Percentiles rank a stretch among this genome's conserved stretches.
phyloP scores from a whole-genome alignment of 2,888 invertebrate species.

The Sclerodermus sp. region DNA sequence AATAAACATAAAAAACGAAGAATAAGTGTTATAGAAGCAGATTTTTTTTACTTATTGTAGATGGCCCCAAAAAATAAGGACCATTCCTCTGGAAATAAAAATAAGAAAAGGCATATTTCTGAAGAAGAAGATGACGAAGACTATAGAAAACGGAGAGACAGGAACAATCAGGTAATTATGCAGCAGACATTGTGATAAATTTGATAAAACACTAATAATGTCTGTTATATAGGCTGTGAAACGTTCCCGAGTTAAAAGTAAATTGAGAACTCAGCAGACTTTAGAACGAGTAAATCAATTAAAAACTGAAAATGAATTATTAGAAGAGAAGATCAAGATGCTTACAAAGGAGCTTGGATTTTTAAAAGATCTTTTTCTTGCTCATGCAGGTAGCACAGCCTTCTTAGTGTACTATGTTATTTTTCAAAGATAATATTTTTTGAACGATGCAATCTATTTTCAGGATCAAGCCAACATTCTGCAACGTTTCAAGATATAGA shows the following conservation, averaged over 20 bases:
- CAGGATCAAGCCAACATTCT: constrained; percentile 50
- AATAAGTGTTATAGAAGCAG: too few relatives aligned
- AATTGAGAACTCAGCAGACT: constrained; percentile 77
- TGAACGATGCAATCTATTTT: constrained; percentile 3
- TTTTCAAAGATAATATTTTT: not conserved
- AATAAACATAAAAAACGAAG: too few relatives aligned
- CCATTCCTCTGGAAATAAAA: constrained; percentile 33
- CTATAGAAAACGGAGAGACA: constrained; percentile 73
- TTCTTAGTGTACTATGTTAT: too few relatives aligned
- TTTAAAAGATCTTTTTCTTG: constrained; percentile 78
- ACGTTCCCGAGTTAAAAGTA: constrained; percentile 77
- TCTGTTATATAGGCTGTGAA: constrained; percentile 71
- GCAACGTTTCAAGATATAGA: constrained; percentile 49
- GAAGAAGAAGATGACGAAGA: constrained; percentile 72
- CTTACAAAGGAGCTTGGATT: constrained; percentile 80
- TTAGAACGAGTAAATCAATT: constrained; percentile 73
- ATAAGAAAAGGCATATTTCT: constrained; percentile 51
- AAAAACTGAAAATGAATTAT: constrained; percentile 75
- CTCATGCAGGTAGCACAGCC: constrained; percentile 72
- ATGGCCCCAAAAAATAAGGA: constrained; percentile 55
- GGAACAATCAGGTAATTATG: constrained; percentile 72
- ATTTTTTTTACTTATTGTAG: constrained; percentile 20
- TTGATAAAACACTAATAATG: not conserved
- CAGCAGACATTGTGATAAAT: not conserved
- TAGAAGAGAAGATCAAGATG: constrained; percentile 80